Evolutionary conservation across 2,888 invertebrate genomes (phyloP).

Genomic region (Nebria salina): DNA sequence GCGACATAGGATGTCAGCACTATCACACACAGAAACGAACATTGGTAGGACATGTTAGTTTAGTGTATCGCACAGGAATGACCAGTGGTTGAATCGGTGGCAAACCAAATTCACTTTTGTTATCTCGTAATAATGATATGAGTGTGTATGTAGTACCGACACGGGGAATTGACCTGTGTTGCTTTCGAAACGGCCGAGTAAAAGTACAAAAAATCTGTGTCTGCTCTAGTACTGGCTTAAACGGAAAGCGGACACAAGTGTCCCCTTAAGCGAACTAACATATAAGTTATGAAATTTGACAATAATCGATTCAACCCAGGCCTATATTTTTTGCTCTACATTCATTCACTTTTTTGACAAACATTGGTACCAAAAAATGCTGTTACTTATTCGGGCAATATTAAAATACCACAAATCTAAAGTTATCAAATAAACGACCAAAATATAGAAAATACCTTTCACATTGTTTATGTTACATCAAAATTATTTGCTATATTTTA

Average conservation of each 20-base stretch:
- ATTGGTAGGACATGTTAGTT: slow-evolving; percentile 32
- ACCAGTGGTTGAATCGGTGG: background rate
- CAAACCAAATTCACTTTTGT: slow-evolving; percentile 14
- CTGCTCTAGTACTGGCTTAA: background rate
- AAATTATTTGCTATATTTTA: background rate
- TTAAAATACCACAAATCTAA: too few relatives aligned
- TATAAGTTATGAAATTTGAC: background rate
- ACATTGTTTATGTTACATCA: background rate
- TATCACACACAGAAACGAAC: slow-evolving; percentile 23
- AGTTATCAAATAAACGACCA: background rate
- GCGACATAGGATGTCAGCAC: slow-evolving; percentile 15
- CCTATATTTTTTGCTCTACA: background rate
- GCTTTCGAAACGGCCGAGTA: slow-evolving; percentile 15
- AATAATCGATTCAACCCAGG: too few relatives aligned
- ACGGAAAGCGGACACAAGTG: background rate
- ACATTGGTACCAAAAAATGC: background rate
- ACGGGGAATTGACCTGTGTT: slow-evolving; percentile 4
- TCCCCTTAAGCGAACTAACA: background rate
- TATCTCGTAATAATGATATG: slow-evolving; percentile 5
- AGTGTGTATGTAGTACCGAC: too few relatives aligned
- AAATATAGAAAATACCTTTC: background rate
- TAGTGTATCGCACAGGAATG: slow-evolving; percentile 34
- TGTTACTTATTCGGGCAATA: too few relatives aligned
- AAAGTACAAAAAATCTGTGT: slow-evolving; percentile 10
- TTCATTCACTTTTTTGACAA: background rate